Percentiles rank a stretch among this genome's conserved stretches.
Conservation (phyloP, 1,140 invertebrate genomes). For the Chrysoperla carnea region DNA sequence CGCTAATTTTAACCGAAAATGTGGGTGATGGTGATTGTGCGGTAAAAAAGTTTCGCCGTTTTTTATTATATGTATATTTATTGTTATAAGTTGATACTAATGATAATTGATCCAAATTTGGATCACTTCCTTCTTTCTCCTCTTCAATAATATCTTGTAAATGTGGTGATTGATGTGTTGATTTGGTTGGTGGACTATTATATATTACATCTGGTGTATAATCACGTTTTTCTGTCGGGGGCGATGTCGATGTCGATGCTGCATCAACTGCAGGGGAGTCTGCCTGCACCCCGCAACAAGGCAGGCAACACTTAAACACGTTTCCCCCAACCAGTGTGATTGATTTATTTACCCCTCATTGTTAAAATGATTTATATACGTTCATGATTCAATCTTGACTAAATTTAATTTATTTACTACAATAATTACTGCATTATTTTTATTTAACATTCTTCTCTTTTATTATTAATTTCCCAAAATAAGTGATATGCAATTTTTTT, state of each 20-base stretch:
- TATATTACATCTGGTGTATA: not conserved
- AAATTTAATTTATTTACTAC: no score
- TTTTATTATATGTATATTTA: conserved; percentile 11
- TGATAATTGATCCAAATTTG: conserved; percentile 1
- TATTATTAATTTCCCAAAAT: no score
- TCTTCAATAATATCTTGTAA: conserved; percentile 22
- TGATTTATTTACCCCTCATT: conserved; percentile 5
- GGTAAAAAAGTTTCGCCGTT: conserved; percentile 12
- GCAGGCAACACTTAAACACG: conserved; percentile 23
- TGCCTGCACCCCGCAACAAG: conserved; percentile 20
- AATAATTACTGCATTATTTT: no score
- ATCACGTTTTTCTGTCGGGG: conserved; percentile 5
- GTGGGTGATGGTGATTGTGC: conserved; percentile 16
- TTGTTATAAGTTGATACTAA: conserved; percentile 1
- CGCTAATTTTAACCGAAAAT: conserved; percentile 14
- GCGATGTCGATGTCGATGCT: conserved; percentile 4
- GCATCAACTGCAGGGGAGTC: conserved; percentile 18
- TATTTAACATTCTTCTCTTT: no score
- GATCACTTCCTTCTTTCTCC: conserved; percentile 10
- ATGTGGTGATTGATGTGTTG: conserved; percentile 12
- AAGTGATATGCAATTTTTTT: no score
- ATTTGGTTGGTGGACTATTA: conserved; percentile 7
- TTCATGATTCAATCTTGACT: no score
- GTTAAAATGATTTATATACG: not conserved
- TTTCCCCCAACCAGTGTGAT: conserved; percentile 20